Base-by-base conservation (phyloP, 1,140 invertebrate genomes). In the Rhysida immarginata region DNA sequence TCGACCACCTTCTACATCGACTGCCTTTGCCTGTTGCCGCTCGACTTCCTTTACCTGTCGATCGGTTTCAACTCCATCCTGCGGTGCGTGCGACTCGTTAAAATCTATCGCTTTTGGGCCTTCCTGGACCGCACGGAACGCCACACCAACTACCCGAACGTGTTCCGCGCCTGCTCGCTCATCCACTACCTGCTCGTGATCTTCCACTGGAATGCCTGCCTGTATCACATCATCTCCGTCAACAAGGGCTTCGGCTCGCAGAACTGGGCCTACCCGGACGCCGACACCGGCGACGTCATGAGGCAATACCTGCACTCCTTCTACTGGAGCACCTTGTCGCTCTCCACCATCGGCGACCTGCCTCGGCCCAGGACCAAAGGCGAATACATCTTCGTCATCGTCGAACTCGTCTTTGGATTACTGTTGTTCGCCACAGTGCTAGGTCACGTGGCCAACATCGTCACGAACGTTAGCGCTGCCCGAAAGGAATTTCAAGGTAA, bases 201-300 rank as follows among this genome's bases (percentile, higher is more conserved):
- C 72, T 97, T 97, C 77, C 95, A 98, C 78, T 98, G 94, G 94
- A 98, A 98, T 74, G 92, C 94, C 62, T 97, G 94, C 77, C 77
- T 97, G 67, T 95, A 92, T 76, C 87, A 95, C 77, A 86, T 95
- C 69, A 89, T 96, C 67, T 83, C 87, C 77, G 90, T 90, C 75
- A 91, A 91, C 74, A 84, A 90, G 72, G 88, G 86, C 59, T 93
- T 93, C 70, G 88, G 87, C 62, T 87, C 84, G 68, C 82, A 84
- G 68, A 87, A 89, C 69, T 92, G 87, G 87, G 85, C 88, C 64
- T 92, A 85, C 54, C 59, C 55, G 45, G 81, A 81, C 46, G 62
- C 60, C 21, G 82, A 87, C 65, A 82, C 81, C 60, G 79, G 81
- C 44, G 89, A 94, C 64, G 87, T 91, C 55, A 84, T 92, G 61